These are phyloP conservation scores for Hypsibius dujardini DNA, from an alignment of 1,140 invertebrate genomes.

Conservation along the genomic window DNA sequence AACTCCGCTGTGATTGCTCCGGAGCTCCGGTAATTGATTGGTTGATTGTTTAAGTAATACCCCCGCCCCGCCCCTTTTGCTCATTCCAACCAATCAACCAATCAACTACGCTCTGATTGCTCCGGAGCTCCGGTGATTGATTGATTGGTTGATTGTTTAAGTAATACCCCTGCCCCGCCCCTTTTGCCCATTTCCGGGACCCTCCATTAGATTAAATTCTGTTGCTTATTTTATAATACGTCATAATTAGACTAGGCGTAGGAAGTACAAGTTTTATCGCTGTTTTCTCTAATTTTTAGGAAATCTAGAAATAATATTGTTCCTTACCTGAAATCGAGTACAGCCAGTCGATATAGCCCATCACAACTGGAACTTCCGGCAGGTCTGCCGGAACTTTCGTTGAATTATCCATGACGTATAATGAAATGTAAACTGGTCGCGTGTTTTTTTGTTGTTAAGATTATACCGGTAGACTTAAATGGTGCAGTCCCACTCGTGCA, in stretches of 20 bases:
- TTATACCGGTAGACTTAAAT: no score
- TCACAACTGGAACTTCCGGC: not conserved
- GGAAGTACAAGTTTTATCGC: no score
- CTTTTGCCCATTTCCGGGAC: not conserved
- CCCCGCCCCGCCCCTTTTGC: no score
- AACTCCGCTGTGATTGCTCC: no score
- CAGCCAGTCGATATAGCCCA: not conserved
- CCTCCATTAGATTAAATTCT: not conserved
- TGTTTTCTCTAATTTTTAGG: no score
- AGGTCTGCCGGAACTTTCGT: not conserved
- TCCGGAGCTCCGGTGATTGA: no score
- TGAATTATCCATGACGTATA: not conserved
- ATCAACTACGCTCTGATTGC: no score
- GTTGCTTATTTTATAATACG: not conserved
- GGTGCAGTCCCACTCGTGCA: no score
- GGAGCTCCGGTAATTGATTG: no score
- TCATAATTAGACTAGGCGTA: not conserved
- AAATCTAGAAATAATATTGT: no score
- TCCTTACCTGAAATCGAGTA: conserved; percentile 12
- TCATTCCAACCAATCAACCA: no score
- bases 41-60: no score
- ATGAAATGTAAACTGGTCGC: not conserved
- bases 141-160: not conserved
- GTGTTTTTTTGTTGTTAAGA: not conserved
- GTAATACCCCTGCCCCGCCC: not conserved